Evolutionary conservation across 2,888 invertebrate species (phyloP).

Genomic region (Folsomia candida): DNA sequence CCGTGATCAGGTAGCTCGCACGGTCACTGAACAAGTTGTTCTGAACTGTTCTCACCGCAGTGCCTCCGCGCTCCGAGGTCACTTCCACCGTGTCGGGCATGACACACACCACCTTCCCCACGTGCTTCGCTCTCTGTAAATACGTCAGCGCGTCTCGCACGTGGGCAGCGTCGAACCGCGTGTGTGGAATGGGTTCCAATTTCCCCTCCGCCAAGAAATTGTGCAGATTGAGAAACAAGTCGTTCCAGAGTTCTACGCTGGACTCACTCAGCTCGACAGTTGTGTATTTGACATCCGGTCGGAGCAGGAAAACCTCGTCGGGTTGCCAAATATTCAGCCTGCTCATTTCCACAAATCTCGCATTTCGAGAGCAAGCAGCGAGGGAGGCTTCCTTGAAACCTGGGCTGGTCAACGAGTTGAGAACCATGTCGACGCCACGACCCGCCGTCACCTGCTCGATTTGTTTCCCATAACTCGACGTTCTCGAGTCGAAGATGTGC

Average conservation of each 20-base stretch:
- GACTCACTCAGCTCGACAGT: slow-evolving; percentile 15
- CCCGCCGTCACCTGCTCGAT: slow-evolving; percentile 15
- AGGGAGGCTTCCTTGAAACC: slow-evolving; percentile 22
- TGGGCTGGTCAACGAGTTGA: slow-evolving; percentile 17
- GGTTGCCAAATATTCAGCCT: slow-evolving; percentile 19
- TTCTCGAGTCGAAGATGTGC: slow-evolving; percentile 12
- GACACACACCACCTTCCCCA: slow-evolving; percentile 33
- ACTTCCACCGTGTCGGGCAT: slow-evolving; percentile 38
- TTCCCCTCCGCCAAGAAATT: not conserved
- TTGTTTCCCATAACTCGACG: slow-evolving; percentile 1
- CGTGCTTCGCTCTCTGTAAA: slow-evolving; percentile 31
- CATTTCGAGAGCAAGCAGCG: not conserved
- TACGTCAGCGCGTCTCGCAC: slow-evolving; percentile 27
- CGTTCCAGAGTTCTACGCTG: slow-evolving; percentile 11
- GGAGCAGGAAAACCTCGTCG: slow-evolving; percentile 17
- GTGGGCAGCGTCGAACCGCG: slow-evolving; percentile 17
- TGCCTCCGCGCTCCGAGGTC: slow-evolving; percentile 13
- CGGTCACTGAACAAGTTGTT: slow-evolving; percentile 27
- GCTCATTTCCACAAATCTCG: slow-evolving; percentile 22
- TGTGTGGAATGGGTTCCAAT: slow-evolving; percentile 21
- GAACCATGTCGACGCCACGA: slow-evolving; percentile 12
- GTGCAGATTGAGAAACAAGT: slow-evolving; percentile 8
- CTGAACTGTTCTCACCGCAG: slow-evolving; percentile 7
- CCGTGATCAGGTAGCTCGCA: slow-evolving; percentile 35
- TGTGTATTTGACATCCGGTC: slow-evolving; percentile 29